These are phyloP conservation scores for Fringilla coelebs DNA, from an alignment of 2,797 vertebrate species.

Conservation along the genomic window DNA sequence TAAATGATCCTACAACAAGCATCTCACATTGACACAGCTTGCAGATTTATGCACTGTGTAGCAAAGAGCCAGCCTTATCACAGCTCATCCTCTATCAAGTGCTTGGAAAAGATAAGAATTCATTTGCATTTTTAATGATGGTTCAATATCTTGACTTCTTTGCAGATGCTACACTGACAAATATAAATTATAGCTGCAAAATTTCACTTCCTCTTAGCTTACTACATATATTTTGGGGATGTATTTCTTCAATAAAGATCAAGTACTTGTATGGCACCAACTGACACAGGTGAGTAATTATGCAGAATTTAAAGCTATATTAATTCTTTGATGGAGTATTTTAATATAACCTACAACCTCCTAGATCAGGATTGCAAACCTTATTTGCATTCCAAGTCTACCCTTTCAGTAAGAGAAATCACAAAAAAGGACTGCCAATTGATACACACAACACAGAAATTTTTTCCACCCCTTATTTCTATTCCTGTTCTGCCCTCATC, in stretches of 20 bases:
- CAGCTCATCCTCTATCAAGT: conserved; percentile 80
- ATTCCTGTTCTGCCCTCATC: neutral
- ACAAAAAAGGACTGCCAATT: neutral
- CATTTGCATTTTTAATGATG: conserved; percentile 76
- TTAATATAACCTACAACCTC: neutral
- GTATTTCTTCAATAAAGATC: neutral
- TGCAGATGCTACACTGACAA: conserved; percentile 23
- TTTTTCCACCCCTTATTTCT: neutral
- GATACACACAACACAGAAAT: neutral
- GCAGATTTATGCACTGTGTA: conserved; percentile 30
- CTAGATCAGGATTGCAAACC: neutral
- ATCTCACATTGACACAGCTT: conserved; percentile 44
- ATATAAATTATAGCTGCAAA: conserved; percentile 47
- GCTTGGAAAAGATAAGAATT: conserved; percentile 82
- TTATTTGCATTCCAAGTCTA: neutral
- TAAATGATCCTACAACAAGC: conserved; percentile 34
- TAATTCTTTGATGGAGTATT: neutral
- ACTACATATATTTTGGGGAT: neutral
- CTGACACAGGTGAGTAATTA: neutral
- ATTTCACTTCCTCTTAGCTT: conserved; percentile 14
- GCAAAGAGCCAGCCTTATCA: conserved; percentile 69
- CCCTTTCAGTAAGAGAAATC: neutral
- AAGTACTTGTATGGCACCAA: neutral
- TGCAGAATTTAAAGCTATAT: neutral
- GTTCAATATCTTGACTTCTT: conserved; percentile 47